Conservation (phyloP, 2,113 vertebrate species). For the Verasper variegatus region DNA sequence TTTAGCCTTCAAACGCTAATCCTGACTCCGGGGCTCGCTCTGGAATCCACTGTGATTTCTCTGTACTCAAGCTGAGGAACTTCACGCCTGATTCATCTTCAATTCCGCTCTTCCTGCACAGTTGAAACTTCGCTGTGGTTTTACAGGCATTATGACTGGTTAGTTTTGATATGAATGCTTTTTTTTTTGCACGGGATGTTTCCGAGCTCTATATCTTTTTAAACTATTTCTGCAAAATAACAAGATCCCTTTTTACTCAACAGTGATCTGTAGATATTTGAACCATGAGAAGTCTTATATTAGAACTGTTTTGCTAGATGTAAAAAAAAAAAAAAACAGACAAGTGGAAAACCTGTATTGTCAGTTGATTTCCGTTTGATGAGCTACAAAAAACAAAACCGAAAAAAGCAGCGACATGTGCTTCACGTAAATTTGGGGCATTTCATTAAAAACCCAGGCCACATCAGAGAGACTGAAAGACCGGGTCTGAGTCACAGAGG, state of each 20-base stretch:
- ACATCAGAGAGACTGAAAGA: conserved; percentile 83
- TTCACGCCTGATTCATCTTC: conserved; percentile 65
- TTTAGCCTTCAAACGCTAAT: conserved; percentile 79
- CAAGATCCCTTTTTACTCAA: too few species aligned
- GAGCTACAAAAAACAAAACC: conserved; percentile 73
- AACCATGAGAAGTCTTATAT: background rate
- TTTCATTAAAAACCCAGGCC: conserved; percentile 85
- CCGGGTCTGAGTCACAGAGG: conserved; percentile 83
- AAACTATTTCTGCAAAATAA: too few species aligned
- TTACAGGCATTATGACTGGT: conserved; percentile 58
- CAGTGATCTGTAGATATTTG: background rate
- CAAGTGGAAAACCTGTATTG: conserved; percentile 43
- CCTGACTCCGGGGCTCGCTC: conserved; percentile 72
- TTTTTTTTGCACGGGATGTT: conserved; percentile 15
- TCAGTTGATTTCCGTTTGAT: conserved; percentile 66
- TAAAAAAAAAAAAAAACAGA: background rate
- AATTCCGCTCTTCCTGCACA: conserved; percentile 60
- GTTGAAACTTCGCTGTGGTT: conserved; percentile 56
- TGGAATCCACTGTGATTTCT: conserved; percentile 68
- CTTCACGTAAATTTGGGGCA: conserved; percentile 87
- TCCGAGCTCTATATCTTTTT: background rate
- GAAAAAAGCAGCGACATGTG: conserved; percentile 82
- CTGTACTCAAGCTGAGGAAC: conserved; percentile 67
- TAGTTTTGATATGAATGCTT: conserved; percentile 40
- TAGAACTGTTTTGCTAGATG: background rate